Evolutionary conservation across 2,888 invertebrate species (phyloP), one percentile per base, ranked within the genome.

Genomic region (Catocala nupta): DNA sequence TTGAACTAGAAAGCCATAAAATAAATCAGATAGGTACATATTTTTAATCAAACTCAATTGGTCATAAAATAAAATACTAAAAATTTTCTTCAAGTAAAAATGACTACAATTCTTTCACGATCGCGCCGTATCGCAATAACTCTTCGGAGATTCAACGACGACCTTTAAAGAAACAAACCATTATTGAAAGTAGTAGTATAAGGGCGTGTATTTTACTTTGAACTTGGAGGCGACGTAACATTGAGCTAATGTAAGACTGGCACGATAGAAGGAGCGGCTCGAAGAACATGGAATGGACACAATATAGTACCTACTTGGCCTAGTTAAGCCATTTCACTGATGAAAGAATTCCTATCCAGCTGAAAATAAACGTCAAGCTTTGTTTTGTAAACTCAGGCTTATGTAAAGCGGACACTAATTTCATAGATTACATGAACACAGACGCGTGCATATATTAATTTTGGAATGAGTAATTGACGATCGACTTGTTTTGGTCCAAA

Each of bases 181-280:
- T 63, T 64, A 69, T 54, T 62, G 55, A 25, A 42, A 45, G 16
- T 36, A 58, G 53, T 50, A 64, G n/a, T n/a, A 57, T 44, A 59
- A 62, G 49, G 58, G 39, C n/a, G 10, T 48, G 55, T 62, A 60
- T 65, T 58, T 71, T 55, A 60, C 78, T 75, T 1, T 75, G 70
- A 77, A 75, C 77, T 78, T 75, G 66, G 56, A 57, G 64, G 60
- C 63, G 67, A 61, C 58, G 55, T 59, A 71, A 51, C 68, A 68
- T 64, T 65, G 67, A 63, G 52, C 49, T 73, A 75, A 78, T 69
- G 65, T 45, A 59, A 58, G 59, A 47, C 63, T 68, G 58, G 54
- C 80, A 75, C 71, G 76, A 50, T 5, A 70, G 51, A 55, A 62
- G 71, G 67, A 64, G 66, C 63, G 62, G 55, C 51, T 10, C 12